Conservation (phyloP, 1,140 invertebrate species). For the Bombus balteatus region DNA sequence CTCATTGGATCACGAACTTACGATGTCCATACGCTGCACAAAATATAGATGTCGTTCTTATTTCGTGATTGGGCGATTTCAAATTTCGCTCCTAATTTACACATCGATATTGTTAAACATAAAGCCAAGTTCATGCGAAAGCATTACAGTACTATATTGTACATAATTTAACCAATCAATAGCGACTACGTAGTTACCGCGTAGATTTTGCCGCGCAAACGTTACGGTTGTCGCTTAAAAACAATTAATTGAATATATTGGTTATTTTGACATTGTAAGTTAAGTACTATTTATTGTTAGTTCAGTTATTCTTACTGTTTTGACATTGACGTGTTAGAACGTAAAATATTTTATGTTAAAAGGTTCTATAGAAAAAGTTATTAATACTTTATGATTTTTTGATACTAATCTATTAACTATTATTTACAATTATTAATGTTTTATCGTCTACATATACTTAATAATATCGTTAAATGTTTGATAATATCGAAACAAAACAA, state of each 20-base stretch:
- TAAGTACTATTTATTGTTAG: neutral
- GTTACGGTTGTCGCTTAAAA: slow-evolving; percentile 19
- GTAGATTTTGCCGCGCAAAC: slow-evolving; percentile 59
- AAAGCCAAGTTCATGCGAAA: neutral
- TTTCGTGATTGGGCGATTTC: too few species aligned
- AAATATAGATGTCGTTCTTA: too few species aligned
- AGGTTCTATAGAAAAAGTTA: neutral
- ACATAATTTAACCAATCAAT: slow-evolving; percentile 35
- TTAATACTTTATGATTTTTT: neutral
- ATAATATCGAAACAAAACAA: neutral
- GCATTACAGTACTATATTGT: slow-evolving; percentile 3
- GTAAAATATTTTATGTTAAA: neutral
- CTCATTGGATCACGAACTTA: too few species aligned
- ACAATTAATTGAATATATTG: slow-evolving; percentile 39
- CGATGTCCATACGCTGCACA: too few species aligned
- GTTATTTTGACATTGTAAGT: slow-evolving; percentile 5
- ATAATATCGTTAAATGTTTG: neutral
- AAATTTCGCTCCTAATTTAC: neutral
- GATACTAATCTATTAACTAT: neutral
- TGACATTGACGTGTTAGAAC: neutral
- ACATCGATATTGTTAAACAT: neutral
- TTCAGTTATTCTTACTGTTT: neutral
- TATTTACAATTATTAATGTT: neutral
- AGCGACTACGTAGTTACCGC: slow-evolving; percentile 49
- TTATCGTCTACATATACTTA: neutral